phyloP scores from a whole-genome alignment of 2,113 vertebrate species.

The Hippoglossus stenolepis region DNA sequence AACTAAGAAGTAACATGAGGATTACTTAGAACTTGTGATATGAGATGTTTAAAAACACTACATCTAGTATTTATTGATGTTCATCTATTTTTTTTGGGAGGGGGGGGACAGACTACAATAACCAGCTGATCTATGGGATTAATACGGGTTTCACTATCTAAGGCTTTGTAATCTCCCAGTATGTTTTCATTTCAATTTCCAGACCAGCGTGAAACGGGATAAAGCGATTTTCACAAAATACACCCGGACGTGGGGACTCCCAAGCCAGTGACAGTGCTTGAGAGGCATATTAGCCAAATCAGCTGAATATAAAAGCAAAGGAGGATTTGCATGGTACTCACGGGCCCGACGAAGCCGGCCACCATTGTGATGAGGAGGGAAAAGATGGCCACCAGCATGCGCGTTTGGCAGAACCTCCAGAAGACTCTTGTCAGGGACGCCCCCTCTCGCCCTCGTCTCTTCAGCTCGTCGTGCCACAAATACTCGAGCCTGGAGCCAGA shows the following conservation, averaged over 20 bases:
- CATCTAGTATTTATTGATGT: conserved; percentile 16
- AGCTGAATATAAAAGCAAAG: conserved; percentile 31
- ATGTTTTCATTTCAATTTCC: conserved; percentile 63
- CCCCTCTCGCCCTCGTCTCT: conserved; percentile 74
- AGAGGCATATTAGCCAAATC: conserved; percentile 47
- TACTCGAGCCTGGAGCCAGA: conserved; percentile 78
- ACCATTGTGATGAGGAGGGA: conserved; percentile 84
- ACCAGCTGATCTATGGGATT: conserved; percentile 51
- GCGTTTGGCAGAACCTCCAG: conserved; percentile 86
- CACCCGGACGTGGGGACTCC: conserved; percentile 28
- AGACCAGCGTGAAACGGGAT: conserved; percentile 63
- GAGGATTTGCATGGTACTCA: conserved; percentile 74
- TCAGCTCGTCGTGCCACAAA: conserved; percentile 85
- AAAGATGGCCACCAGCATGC: conserved; percentile 82
- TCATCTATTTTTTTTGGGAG: conserved; percentile 6
- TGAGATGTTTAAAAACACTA: conserved; percentile 15
- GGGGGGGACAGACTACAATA: too few species aligned
- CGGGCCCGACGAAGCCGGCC: conserved; percentile 83
- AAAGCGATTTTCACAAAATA: conserved; percentile 60
- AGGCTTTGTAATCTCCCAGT: conserved; percentile 51
- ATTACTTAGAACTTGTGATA: conserved; percentile 14
- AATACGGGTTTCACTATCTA: conserved; percentile 47
- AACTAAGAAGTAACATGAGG: conserved; percentile 14
- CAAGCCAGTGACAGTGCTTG: neutral
- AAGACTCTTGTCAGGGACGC: conserved; percentile 82